phyloP scores from a whole-genome alignment of 1,140 invertebrate genomes.

The Neodiprion virginianus region DNA sequence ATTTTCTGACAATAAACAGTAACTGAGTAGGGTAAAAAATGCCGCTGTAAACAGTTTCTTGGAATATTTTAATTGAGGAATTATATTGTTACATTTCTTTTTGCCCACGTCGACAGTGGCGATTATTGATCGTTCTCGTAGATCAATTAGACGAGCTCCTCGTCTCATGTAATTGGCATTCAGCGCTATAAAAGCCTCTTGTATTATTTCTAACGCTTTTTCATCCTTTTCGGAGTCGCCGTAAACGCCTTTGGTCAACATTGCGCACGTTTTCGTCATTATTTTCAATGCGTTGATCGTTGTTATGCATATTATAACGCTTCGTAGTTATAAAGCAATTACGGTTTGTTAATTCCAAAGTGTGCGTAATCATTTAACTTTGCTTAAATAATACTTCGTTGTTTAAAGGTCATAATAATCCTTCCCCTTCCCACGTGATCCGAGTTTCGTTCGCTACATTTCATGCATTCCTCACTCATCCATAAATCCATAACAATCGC shows the following conservation, averaged over 20 bases:
- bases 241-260: not conserved
- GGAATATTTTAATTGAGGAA: not conserved
- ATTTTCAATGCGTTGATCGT: too few relatives aligned
- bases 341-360: too few relatives aligned
- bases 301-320: too few relatives aligned
- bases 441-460: too few relatives aligned
- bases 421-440: too few relatives aligned
- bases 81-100: not conserved
- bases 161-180: constrained; percentile 35
- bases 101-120: not conserved
- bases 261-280: not conserved
- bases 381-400: too few relatives aligned
- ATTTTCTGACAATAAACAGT: not conserved
- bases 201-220: constrained; percentile 19
- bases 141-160: constrained; percentile 35
- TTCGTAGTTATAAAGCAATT: too few relatives aligned
- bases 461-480: too few relatives aligned
- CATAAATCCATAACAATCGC: too few relatives aligned
- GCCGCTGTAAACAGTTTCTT: not conserved
- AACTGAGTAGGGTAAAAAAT: not conserved
- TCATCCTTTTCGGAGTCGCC: not conserved
- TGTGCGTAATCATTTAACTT: too few relatives aligned
- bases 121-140: constrained; percentile 24
- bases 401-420: too few relatives aligned
- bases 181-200: constrained; percentile 39